Base-by-base conservation (phyloP, 2,888 invertebrate species). In the Ischnura elegans region DNA sequence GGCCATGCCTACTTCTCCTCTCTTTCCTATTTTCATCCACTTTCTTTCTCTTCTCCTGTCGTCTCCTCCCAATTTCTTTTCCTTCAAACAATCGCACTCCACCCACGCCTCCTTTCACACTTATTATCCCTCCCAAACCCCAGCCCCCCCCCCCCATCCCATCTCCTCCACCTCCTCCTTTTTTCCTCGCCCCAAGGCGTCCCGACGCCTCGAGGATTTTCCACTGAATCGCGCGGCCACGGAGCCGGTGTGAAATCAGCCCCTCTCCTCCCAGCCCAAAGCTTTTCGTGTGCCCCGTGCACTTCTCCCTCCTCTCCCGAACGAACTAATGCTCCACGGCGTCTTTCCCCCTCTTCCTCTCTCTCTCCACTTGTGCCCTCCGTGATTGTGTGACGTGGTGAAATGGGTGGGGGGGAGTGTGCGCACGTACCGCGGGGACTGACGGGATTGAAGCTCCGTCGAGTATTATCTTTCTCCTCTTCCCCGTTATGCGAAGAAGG, bases 201-300 rank as follows among this genome's bases (percentile, higher is more conserved):
- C 43, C n/a, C 25, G 90, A 61, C 61, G 90, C 90, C 90, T 47
- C 90, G 36, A 90, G 90, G 90, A 90, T 90, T 90, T 66, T 87
- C 90, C 43, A 42, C 55, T 43, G 90, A 90, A 90, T 90, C 90
- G 90, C 61, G 61, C 43, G 43, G 55, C 87, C 61, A 42, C 42
- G 36, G 61, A 61, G 61, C 61, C 61, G 43, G 90, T 61, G 90
- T 61, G 90, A 42, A 90, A 90, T 66, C 90, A 66, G 43, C 61
- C 90, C 46, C 51, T 55, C 90, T 36, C 21, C 61, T n/a, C 61
- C 43, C 25, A n/a, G n/a, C 61, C 61, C 13, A 47, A 47, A 47
- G 55, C 36, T 51, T n/a, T 47, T 21, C 90, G 55, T 61, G 42
- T 43, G 43, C 21, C 21, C n/a, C 86, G 16, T 25, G 43, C 47